Evolutionary conservation across 1,140 invertebrate species (phyloP).

Genomic region (Ceratina australensis): DNA sequence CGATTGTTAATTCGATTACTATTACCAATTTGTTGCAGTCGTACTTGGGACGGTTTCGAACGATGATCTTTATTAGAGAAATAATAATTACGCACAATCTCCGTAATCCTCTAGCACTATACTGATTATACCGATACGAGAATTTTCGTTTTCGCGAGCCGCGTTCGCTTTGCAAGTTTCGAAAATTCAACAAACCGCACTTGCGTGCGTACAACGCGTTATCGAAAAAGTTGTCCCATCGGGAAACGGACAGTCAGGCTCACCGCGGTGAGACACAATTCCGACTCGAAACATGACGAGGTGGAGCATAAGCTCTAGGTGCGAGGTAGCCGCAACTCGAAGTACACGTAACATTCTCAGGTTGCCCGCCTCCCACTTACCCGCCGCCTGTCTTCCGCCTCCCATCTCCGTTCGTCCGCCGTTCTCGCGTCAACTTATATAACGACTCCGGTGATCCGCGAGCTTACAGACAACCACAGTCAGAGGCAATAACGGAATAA

Average conservation of each 20-base stretch:
- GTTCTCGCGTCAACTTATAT: slow-evolving; percentile 26
- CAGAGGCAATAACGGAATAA: slow-evolving; percentile 22
- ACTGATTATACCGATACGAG: no score
- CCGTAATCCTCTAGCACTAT: no score
- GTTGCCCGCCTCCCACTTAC: slow-evolving; percentile 30
- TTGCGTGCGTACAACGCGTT: no score
- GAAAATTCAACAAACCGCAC: no score
- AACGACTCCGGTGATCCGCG: slow-evolving; percentile 33
- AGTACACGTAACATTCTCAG: slow-evolving; percentile 23
- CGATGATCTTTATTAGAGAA: no score
- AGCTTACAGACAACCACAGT: slow-evolving; percentile 18
- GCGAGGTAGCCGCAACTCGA: slow-evolving; percentile 9
- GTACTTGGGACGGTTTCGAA: no score
- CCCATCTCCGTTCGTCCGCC: background rate
- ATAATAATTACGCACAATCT: no score
- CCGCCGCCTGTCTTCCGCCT: background rate
- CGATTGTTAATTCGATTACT: no score
- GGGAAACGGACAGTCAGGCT: background rate
- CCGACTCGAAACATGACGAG: background rate
- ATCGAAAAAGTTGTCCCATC: background rate
- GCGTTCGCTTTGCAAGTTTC: no score
- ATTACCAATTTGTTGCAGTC: no score
- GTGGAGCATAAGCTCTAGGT: background rate
- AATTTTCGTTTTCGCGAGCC: no score
- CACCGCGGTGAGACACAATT: background rate